Conservation (phyloP, 2,113 vertebrate genomes). For the Coryphaenoides rupestris region DNA sequence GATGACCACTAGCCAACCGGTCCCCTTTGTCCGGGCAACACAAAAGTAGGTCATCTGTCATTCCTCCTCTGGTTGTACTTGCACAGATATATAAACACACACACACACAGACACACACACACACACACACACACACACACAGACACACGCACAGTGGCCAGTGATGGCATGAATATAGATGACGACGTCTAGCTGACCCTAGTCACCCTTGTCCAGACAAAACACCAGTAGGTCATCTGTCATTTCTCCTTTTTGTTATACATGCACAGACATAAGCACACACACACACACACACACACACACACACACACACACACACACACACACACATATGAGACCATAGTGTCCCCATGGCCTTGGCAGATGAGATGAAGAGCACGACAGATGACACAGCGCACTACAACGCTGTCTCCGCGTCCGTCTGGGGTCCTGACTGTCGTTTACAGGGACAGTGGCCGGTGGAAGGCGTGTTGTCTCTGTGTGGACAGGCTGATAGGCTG, state of each 20-base stretch:
- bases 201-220: too few relatives aligned
- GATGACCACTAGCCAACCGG: conserved; percentile 10
- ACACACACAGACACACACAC: neutral
- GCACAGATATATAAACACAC: neutral
- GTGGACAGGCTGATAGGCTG: too few relatives aligned
- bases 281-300: conserved; percentile 1
- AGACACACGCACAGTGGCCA: conserved; percentile 11
- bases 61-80: neutral
- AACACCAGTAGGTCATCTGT: too few relatives aligned
- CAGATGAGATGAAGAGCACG: conserved; percentile 10
- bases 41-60: conserved; percentile 19
- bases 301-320: conserved; percentile 17
- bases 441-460: conserved; percentile 1
- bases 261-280: neutral
- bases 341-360: neutral
- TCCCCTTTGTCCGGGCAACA: conserved; percentile 7
- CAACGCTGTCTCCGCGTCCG: conserved; percentile 1
- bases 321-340: conserved; percentile 3
- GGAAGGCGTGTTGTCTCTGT: conserved; percentile 1
- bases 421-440: neutral
- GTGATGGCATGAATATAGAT: too few relatives aligned
- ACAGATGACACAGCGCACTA: conserved; percentile 4
- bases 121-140: conserved; percentile 14
- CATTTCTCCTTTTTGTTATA: too few relatives aligned
- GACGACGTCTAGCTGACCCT: too few relatives aligned